Evolutionary conservation across 2,888 invertebrate genomes (phyloP).

Genomic region (Galerucella calmariensis): DNA sequence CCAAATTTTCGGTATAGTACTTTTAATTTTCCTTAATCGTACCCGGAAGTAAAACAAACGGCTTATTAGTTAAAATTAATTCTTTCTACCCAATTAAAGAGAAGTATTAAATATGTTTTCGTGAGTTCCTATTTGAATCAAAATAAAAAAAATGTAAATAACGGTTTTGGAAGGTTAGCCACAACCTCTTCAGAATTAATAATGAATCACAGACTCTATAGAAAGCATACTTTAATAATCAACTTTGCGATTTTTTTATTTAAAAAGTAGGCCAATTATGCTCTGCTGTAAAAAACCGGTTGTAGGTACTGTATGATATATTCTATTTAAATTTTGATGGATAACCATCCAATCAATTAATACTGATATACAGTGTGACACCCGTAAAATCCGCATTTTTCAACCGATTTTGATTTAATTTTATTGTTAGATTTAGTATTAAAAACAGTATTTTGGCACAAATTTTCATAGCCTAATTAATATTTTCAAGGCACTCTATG

Average conservation of each 20-base stretch:
- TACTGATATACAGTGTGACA: too few relatives aligned
- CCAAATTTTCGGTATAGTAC: not conserved
- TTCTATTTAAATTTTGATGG: not conserved
- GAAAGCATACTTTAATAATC: conserved; percentile 45
- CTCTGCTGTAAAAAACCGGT: not conserved
- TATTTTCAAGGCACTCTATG: too few relatives aligned
- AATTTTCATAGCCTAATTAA: too few relatives aligned
- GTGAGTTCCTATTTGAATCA: too few relatives aligned
- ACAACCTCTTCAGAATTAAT: conserved; percentile 19
- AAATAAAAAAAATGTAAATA: not conserved
- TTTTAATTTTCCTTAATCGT: not conserved
- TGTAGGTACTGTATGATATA: not conserved
- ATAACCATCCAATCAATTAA: not conserved
- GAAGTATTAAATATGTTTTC: too few relatives aligned
- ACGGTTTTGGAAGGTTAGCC: not conserved
- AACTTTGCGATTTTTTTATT: conserved; percentile 15
- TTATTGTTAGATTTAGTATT: too few relatives aligned
- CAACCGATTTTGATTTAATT: too few relatives aligned
- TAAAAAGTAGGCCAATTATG: conserved; percentile 19
- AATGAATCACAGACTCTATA: conserved; percentile 52
- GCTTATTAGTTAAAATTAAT: too few relatives aligned
- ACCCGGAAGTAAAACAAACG: not conserved
- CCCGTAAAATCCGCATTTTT: too few relatives aligned
- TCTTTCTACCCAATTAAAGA: too few relatives aligned
- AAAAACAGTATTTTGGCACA: too few relatives aligned